Evolutionary conservation across 2,113 vertebrate genomes (phyloP).

Genomic region (Forbesichthys papilliferus): DNA sequence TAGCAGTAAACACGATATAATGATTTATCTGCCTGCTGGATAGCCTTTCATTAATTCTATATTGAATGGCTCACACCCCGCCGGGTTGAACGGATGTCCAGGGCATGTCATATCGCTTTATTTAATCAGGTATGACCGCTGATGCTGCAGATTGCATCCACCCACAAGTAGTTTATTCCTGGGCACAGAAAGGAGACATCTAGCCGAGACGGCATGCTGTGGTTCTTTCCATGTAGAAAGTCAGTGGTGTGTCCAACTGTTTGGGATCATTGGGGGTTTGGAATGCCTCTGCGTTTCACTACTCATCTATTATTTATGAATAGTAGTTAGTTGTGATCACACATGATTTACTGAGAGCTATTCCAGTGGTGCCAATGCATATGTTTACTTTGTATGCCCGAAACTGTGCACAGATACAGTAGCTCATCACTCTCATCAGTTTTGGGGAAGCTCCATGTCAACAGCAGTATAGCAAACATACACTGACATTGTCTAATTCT

Average conservation of each 20-base stretch:
- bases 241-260: neutral
- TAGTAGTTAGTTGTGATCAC: neutral
- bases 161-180: neutral
- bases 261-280: neutral
- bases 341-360: neutral
- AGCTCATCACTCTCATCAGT: neutral
- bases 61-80: conserved; percentile 63
- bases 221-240: neutral
- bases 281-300: conserved; percentile 2
- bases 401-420: neutral
- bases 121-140: conserved; percentile 65
- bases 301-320: conserved; percentile 32
- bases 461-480: neutral
- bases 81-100: conserved; percentile 48
- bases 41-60: conserved; percentile 73
- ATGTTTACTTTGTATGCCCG: neutral
- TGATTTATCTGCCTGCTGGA: conserved; percentile 63
- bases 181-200: neutral
- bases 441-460: neutral
- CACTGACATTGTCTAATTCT: conserved; percentile 2
- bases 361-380: neutral
- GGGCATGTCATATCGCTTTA: conserved; percentile 60
- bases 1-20: conserved; percentile 64
- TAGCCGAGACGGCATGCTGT: neutral
- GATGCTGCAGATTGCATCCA: conserved; percentile 42